Evolutionary conservation across 2,113 vertebrate genomes (phyloP), one percentile per base, ranked within the genome.

Genomic region (Cyanoramphus novaezelandiae): DNA sequence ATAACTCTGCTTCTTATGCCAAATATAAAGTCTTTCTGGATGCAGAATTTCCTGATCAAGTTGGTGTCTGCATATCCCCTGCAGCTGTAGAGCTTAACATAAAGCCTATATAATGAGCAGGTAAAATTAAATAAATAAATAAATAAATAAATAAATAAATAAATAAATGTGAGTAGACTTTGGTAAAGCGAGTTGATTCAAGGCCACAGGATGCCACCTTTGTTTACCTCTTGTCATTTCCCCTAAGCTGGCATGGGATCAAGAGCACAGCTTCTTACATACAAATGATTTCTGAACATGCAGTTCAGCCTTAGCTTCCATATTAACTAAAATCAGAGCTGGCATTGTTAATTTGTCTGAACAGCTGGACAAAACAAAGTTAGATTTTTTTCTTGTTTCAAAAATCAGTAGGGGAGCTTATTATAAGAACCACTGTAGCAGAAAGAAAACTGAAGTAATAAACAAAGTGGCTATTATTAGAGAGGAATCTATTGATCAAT

Each of bases 291-390:
- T 94, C 70, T 89, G 55, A 88, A 79, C 33, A 80, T 60, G 63
- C 5, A 29, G 43, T 74, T 82, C 50, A 82, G 43, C 14, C 19
- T 91, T 82, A 89, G 25, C 16, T 82, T 53, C 11, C 50, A 3
- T 47, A 71, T 84, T 92, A 92, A 67, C 55, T 71, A 65, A 91
- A 75, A 93, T 92, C 78, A 78, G 57, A 72, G 59, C 10, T 79
- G 35, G 23, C 47, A 92, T 52, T 80, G 60, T 79, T 93, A 93
- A 95, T 97, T 95, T 91, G 43, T 78, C 60, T n/a, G 37, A 96
- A 78, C 71, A 97, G 81, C 35, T 94, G 82, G 84, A 92, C 60
- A 92, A 97, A 95, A 87, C 60, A 68, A 13, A 7, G 52, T 77
- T 91, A 95, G 57, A 74, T 80, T 84, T 93, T 87, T 65, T 86